A percentile compares a stretch with the other conserved stretches of the same genome.
phyloP scores from a whole-genome alignment of 2,797 vertebrate genomes.

The Poecilia gillii region DNA sequence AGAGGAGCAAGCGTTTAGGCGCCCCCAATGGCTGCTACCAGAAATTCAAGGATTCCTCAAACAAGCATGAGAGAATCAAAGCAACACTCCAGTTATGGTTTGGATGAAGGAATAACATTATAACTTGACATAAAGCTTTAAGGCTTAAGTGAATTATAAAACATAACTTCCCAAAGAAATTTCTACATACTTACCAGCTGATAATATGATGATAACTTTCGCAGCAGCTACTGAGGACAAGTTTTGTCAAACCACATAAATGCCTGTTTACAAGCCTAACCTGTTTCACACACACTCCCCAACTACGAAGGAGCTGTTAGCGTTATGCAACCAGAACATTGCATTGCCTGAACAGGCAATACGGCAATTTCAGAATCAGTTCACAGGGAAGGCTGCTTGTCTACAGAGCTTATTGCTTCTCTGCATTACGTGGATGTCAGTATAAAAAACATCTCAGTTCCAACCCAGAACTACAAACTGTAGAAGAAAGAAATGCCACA shows the following conservation, averaged over 20 bases:
- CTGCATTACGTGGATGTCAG: background rate
- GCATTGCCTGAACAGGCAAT: background rate
- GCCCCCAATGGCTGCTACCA: too few relatives aligned
- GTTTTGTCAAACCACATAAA: background rate
- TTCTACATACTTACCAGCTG: background rate
- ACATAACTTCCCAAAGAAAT: too few relatives aligned
- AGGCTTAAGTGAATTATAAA: background rate
- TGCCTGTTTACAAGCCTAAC: background rate
- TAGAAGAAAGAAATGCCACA: background rate
- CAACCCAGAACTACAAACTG: background rate
- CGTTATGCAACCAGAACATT: background rate
- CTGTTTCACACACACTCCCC: background rate
- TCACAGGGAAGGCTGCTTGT: background rate
- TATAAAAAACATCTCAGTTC: background rate
- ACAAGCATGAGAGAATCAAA: too few relatives aligned
- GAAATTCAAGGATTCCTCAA: too few relatives aligned
- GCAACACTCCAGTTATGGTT: too few relatives aligned
- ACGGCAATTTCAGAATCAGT: background rate
- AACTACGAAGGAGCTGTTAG: background rate
- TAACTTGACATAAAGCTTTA: background rate
- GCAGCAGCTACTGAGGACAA: background rate
- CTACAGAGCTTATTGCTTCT: background rate
- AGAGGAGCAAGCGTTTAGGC: too few relatives aligned
- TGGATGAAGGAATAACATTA: too few relatives aligned
- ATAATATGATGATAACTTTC: background rate